Evolutionary conservation across 2,113 vertebrate genomes (phyloP).

Genomic region (Nerophis ophidion): DNA sequence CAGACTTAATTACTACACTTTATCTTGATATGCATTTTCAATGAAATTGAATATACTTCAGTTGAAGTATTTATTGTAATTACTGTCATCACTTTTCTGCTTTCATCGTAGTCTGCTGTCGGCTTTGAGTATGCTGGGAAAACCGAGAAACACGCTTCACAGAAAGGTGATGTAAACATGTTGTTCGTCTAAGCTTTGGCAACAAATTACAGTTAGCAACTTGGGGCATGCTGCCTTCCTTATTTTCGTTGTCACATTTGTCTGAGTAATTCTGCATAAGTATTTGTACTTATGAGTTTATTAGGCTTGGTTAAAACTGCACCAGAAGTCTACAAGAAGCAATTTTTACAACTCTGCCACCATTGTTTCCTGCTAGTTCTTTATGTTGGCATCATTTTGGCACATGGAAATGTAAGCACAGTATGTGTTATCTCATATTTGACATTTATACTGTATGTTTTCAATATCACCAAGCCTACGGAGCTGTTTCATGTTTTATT

Average conservation of each 20-base stretch:
- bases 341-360: no score
- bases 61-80: neutral
- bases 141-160: constrained; percentile 93
- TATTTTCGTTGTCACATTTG: neutral
- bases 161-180: constrained; percentile 79
- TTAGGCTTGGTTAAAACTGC: no score
- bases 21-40: no score
- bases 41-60: neutral
- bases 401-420: no score
- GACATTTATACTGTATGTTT: no score
- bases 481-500: no score
- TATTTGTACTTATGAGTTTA: neutral
- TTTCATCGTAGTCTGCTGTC: constrained; percentile 85
- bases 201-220: neutral
- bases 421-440: no score
- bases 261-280: neutral
- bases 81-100: constrained; percentile 4
- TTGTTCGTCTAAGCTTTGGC: neutral
- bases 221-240: neutral
- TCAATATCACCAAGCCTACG: no score
- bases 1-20: no score
- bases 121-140: constrained; percentile 95
- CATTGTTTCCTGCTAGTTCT: no score
- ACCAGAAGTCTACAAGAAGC: no score
- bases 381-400: no score